Evolutionary conservation across 2,797 vertebrate species (phyloP).

Genomic region (Sebastes dallii): DNA sequence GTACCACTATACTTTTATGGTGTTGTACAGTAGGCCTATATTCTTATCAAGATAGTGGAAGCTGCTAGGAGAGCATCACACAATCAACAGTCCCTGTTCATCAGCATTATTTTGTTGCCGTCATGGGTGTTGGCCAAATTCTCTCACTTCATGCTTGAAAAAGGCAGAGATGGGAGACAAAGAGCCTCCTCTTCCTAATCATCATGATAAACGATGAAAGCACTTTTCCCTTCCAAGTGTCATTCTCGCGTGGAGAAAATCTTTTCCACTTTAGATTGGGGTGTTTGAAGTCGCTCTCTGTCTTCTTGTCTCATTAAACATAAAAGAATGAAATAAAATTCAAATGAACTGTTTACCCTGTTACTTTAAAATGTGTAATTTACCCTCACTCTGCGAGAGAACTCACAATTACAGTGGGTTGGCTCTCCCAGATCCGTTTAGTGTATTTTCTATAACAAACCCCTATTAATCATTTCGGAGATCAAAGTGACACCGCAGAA

Average conservation of each 20-base stretch:
- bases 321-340: slow-evolving; percentile 80
- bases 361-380: slow-evolving; percentile 84
- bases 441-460: slow-evolving; percentile 85
- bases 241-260: slow-evolving; percentile 70
- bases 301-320: slow-evolving; percentile 83
- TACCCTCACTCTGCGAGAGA: slow-evolving; percentile 78
- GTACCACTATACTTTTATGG: background rate
- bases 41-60: background rate
- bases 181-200: slow-evolving; percentile 76
- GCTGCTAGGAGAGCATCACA: slow-evolving; percentile 1
- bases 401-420: slow-evolving; percentile 81
- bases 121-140: slow-evolving; percentile 52
- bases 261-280: slow-evolving; percentile 74
- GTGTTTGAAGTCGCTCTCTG: slow-evolving; percentile 81
- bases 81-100: slow-evolving; percentile 21
- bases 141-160: slow-evolving; percentile 46
- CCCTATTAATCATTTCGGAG: slow-evolving; percentile 83
- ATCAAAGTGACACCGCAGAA: slow-evolving; percentile 84
- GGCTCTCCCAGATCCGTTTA: slow-evolving; percentile 79
- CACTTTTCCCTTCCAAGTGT: slow-evolving; percentile 65
- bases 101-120: slow-evolving; percentile 37
- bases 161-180: slow-evolving; percentile 63
- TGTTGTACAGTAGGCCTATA: background rate
- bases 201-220: slow-evolving; percentile 77
- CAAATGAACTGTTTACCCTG: slow-evolving; percentile 85